These are phyloP conservation scores for Alviniconcha marisindica DNA, from an alignment of 1,140 invertebrate genomes.

Conservation along the genomic window DNA sequence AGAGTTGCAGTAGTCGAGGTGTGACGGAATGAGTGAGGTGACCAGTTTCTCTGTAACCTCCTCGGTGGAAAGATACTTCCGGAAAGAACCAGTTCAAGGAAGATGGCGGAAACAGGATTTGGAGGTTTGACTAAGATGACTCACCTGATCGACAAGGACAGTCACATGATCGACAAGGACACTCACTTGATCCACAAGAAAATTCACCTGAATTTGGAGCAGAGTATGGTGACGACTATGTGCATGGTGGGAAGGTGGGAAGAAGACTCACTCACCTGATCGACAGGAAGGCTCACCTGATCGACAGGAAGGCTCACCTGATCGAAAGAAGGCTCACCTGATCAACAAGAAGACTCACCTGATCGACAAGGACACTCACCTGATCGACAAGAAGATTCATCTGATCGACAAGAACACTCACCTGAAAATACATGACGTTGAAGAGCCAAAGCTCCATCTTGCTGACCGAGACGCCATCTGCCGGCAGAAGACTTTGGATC, in stretches of 20 bases:
- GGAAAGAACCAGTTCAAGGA: too few species aligned
- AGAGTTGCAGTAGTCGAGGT: too few species aligned
- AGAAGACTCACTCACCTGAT: background rate
- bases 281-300: background rate
- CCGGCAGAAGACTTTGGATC: background rate
- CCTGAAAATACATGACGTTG: slow-evolving; percentile 27
- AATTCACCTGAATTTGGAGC: background rate
- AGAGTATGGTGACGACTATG: too few species aligned
- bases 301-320: background rate
- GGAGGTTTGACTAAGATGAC: too few species aligned
- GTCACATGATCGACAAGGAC: too few species aligned
- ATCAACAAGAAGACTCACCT: background rate
- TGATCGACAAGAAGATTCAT: background rate
- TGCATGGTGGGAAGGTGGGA: too few species aligned
- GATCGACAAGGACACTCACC: background rate
- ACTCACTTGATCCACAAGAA: background rate
- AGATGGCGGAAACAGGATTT: too few species aligned
- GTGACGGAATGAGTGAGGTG: too few species aligned
- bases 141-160: too few species aligned
- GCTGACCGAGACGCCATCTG: background rate
- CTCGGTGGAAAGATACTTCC: too few species aligned
- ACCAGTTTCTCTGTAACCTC: too few species aligned
- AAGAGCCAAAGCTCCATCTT: slow-evolving; percentile 21
- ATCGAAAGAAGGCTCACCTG: background rate
- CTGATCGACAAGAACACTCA: background rate